These are phyloP conservation scores for Caenorhabditis zanzibari DNA, from an alignment of 2,888 invertebrate species.

Conservation along the genomic window DNA sequence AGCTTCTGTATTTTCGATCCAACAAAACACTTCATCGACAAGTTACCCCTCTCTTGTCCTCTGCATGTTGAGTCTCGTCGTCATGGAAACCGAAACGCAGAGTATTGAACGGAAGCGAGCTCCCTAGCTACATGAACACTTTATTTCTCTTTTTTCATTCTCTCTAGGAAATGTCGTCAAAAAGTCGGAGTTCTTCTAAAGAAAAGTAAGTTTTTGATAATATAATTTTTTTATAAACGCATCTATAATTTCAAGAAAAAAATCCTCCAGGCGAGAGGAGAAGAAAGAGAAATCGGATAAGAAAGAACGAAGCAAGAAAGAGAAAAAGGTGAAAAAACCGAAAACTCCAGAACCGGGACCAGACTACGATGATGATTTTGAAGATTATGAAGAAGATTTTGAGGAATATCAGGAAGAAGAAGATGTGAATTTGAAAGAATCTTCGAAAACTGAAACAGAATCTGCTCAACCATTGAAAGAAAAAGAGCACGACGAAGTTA, in stretches of 20 bases:
- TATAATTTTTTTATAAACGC: not conserved
- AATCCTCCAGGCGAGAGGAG: slow-evolving; percentile 16
- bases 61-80: slow-evolving; percentile 16
- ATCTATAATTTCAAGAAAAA: slow-evolving; percentile 5
- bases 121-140: not conserved
- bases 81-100: slow-evolving; percentile 35
- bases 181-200: slow-evolving; percentile 44
- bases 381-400: slow-evolving; percentile 65
- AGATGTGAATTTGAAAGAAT: not conserved
- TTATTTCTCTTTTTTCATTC: not conserved
- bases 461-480: not conserved
- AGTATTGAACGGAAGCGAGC: not conserved
- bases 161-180: slow-evolving; percentile 39
- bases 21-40: too few species aligned
- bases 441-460: slow-evolving; percentile 30
- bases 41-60: too few species aligned
- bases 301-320: slow-evolving; percentile 28
- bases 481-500: slow-evolving; percentile 13
- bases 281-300: slow-evolving; percentile 20
- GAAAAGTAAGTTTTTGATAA: slow-evolving; percentile 57
- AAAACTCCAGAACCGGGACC: slow-evolving; percentile 42
- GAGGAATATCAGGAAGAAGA: slow-evolving; percentile 50
- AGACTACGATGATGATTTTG: slow-evolving; percentile 62
- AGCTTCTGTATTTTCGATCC: too few species aligned
- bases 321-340: slow-evolving; percentile 47